Percentiles rank a stretch among this genome's conserved stretches.
phyloP scores from a whole-genome alignment of 2,888 invertebrate species.

The Lysandra bellargus region DNA sequence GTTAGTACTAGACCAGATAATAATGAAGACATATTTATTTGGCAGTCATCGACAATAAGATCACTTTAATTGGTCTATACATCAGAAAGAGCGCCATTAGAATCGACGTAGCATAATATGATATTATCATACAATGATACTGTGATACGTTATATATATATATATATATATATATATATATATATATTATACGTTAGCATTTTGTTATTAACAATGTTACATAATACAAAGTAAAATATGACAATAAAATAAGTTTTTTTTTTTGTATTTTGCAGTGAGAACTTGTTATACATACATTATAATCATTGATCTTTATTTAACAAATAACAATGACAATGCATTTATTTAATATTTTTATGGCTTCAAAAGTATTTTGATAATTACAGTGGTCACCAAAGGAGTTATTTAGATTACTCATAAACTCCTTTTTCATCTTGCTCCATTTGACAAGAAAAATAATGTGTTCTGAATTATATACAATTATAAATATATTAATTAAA shows the following conservation, averaged over 20 bases:
- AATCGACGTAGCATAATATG: constrained; percentile 38
- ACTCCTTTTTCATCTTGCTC: not conserved
- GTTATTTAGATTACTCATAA: too few species aligned
- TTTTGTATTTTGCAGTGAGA: too few species aligned
- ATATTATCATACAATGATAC: constrained; percentile 41
- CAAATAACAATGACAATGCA: too few species aligned
- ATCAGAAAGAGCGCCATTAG: constrained; percentile 40
- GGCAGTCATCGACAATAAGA: constrained; percentile 42
- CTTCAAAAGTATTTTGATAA: too few species aligned
- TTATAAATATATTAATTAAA: not conserved
- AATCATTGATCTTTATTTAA: too few species aligned
- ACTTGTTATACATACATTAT: too few species aligned
- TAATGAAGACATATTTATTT: constrained; percentile 39
- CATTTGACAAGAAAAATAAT: not conserved
- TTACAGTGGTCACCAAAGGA: too few species aligned
- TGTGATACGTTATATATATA: not conserved
- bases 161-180: too few species aligned
- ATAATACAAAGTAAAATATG: not conserved
- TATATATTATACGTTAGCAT: not conserved
- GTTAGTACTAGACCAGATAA: constrained; percentile 31
- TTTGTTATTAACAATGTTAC: not conserved
- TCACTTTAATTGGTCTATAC: constrained; percentile 43
- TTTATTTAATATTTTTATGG: too few species aligned
- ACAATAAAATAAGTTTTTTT: too few species aligned
- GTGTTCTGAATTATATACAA: not conserved